Base-by-base conservation (phyloP, 2,797 vertebrate genomes). In the Cyclopterus lumpus region DNA sequence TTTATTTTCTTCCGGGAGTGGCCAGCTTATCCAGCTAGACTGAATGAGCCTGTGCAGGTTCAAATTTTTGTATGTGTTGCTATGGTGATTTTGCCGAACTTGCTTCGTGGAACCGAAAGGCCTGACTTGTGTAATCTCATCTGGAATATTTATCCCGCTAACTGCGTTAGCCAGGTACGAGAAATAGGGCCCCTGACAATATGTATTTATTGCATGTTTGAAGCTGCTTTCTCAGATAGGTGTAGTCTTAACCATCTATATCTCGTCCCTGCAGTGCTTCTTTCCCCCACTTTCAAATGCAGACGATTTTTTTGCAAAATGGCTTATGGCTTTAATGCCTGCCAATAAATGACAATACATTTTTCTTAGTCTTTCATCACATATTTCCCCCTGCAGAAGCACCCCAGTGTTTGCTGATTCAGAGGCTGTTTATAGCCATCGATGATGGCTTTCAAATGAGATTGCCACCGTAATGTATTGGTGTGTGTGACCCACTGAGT, bases 321-420 rank as follows among this genome's bases (percentile, higher is more conserved):
- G 36, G 84, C 80, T 88, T 77, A 80, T 67, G 79, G 85, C 84
- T 77, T 71, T 75, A 53, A 44, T 69, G 73, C 55, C 63, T 73
- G 82, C 87, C 84, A 85, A 85, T 84, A 86, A 88, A 85, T 90
- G 85, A 88, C 79, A 57, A 66, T 70, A 79, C 77, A 67, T 88
- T 91, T n/a, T 93, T 88, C 75, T 73, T 55, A 59, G 73, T 78
- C 86, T 88, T 91, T 91, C 87, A 91, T 89, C 81, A 79, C 77
- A 77, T 69, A 62, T 62, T 63, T 58, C 48, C 26, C 61, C 57
- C 70, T 75, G 70, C 85, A 74, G 79, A 71, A 65, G 70, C 51
- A 64, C 40, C 59, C 59, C 36, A 64, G 63, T 49, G 57, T 74
- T 77, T 77, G 78, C 85, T 86, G 82, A 89, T 85, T 86, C 84